Base-by-base conservation (phyloP, 2,888 invertebrate species). In the Mesorhabditis belari region DNA sequence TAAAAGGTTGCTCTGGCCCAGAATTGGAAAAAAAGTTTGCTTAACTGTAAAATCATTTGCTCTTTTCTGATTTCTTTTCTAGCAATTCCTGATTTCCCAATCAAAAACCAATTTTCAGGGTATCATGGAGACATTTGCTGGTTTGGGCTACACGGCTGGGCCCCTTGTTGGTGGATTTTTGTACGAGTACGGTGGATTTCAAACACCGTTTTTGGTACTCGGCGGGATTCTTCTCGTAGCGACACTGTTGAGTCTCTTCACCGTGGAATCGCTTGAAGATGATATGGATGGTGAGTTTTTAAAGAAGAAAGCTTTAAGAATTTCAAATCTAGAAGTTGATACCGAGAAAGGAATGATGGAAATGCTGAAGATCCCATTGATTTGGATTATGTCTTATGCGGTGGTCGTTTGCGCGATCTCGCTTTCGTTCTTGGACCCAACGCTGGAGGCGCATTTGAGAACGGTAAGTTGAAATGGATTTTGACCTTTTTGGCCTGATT, bases 141-240 rank as follows among this genome's bases (percentile, higher is more conserved):
- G 92, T 0, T 69, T 86, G 87, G 75, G 93, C 87, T 85, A 92
- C 61, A 92, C 92, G 62, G 89, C 90, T 0, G 93, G 93, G 0
- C 93, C 93, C 0, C 90, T 90, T 0, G 86, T 93, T 9, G 93
- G 93, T 0, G 92, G 92, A 0, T 88, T 89, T 0, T 84, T 93
- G 0, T 93, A 88, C 81, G 76, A 80, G 57, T 66, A 73, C 55
- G 77, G 77, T 24, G 2, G 68, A 70, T 67, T 68, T 51, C 72
- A 75, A 58, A 60, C 73, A 5, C 79, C 79, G 5, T 79, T 79
- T 60, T 61, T 79, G 21, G 77, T 77, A 1, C 70, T 79, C 6
- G 79, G 79, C 28, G 57, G 61, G 5, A 66, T 76, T 23, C 60
- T 79, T 3, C 52, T 80, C 12, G 49, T 72, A 5, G 77, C 79